Conservation (phyloP, 2,113 vertebrate species). For the Sardina pilchardus region DNA sequence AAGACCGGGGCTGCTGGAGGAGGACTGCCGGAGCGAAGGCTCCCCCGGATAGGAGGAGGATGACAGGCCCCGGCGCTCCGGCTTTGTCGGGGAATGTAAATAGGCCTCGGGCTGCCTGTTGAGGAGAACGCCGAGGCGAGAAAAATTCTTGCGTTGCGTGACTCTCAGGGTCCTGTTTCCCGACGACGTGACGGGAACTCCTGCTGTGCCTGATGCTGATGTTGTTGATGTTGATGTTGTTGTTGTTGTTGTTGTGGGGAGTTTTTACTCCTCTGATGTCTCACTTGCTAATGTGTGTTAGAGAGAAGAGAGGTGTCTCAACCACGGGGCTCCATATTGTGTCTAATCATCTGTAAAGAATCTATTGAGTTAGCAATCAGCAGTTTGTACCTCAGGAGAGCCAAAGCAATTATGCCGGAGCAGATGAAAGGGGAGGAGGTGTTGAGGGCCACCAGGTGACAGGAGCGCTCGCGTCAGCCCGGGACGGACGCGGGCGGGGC, state of each 20-base stretch:
- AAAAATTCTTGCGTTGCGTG: not conserved
- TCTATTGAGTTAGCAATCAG: constrained; percentile 56
- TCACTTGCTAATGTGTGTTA: not conserved
- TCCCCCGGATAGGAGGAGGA: not conserved
- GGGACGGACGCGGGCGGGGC: not conserved
- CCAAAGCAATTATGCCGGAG: constrained; percentile 54
- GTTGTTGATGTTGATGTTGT: not conserved
- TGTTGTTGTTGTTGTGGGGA: not conserved
- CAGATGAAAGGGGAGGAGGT: constrained; percentile 47
- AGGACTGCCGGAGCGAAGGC: not conserved
- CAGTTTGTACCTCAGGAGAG: constrained; percentile 49
- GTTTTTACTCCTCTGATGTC: not conserved
- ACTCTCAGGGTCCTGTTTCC: not conserved
- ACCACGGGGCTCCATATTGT: constrained; percentile 20
- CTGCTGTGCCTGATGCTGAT: not conserved
- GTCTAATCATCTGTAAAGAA: constrained; percentile 55
- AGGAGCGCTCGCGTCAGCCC: constrained; percentile 22
- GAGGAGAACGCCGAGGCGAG: not conserved
- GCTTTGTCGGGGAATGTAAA: not conserved
- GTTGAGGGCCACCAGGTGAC: constrained; percentile 30
- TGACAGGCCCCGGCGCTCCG: constrained; percentile 2
- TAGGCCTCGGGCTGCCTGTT: not conserved
- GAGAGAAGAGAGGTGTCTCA: not conserved
- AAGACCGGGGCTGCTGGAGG: not conserved
- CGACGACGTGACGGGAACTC: not conserved